These are phyloP conservation scores for Alces alces DNA, from an alignment of 2,113 vertebrate genomes.

Conservation along the genomic window DNA sequence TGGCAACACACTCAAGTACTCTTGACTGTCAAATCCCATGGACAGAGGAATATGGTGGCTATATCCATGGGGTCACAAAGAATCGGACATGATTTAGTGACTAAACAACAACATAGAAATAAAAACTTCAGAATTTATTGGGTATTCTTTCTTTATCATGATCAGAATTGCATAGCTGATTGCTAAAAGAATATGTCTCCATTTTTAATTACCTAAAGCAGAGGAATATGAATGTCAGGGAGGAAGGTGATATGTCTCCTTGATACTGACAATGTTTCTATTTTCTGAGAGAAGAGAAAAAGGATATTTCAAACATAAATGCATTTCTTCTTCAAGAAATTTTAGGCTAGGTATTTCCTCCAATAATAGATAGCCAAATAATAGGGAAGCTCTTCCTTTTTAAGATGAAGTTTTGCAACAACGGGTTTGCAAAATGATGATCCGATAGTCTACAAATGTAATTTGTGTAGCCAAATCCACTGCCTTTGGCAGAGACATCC, in stretches of 20 bases:
- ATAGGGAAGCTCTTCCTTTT: neutral
- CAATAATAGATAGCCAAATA: neutral
- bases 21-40: neutral
- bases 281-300: neutral
- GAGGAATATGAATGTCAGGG: neutral
- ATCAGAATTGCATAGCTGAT: neutral
- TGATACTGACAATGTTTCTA: neutral
- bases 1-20: neutral
- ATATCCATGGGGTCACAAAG: neutral
- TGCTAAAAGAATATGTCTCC: neutral
- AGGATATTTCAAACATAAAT: neutral
- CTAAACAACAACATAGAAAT: neutral
- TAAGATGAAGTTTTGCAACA: neutral
- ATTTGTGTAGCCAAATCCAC: neutral
- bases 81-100: neutral
- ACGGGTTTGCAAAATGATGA: neutral
- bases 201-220: neutral
- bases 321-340: neutral
- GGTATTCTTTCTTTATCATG: neutral
- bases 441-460: neutral
- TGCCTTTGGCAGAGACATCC: neutral
- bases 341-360: neutral
- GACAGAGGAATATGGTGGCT: neutral
- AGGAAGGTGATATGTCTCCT: neutral
- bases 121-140: neutral